These are phyloP conservation scores for Peromyscus californicus DNA, from an alignment of 2,113 vertebrate genomes.

Conservation along the genomic window DNA sequence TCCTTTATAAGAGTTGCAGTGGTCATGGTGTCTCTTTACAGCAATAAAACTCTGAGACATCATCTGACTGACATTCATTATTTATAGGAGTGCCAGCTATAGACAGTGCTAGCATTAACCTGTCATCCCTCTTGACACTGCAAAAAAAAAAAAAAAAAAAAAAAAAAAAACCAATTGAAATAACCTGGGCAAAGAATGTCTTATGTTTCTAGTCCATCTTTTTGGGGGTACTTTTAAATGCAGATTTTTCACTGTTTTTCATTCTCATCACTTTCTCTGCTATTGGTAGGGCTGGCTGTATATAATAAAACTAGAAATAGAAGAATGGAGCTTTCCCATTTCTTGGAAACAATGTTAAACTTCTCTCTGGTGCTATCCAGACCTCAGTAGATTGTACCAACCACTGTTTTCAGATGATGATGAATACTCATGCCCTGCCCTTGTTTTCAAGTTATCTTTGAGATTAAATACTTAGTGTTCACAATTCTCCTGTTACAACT, in stretches of 20 bases:
- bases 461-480: not conserved
- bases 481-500: not conserved
- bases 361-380: not conserved
- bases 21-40: too few relatives aligned
- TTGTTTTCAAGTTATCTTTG: not conserved
- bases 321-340: not conserved
- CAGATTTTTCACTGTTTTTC: not conserved
- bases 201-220: not conserved
- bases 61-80: too few relatives aligned
- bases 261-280: not conserved
- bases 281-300: not conserved
- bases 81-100: too few relatives aligned
- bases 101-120: too few relatives aligned
- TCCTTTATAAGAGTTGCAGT: too few relatives aligned
- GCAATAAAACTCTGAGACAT: too few relatives aligned
- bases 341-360: not conserved
- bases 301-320: not conserved
- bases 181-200: not conserved
- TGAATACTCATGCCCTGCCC: not conserved
- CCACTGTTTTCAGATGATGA: not conserved
- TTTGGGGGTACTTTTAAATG: not conserved
- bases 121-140: too few relatives aligned
- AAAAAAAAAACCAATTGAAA: too few relatives aligned
- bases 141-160: too few relatives aligned
- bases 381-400: not conserved